Percentiles rank a stretch among this genome's conserved stretches.
phyloP scores from a whole-genome alignment of 2,113 vertebrate genomes.

The Furnarius figulus region DNA sequence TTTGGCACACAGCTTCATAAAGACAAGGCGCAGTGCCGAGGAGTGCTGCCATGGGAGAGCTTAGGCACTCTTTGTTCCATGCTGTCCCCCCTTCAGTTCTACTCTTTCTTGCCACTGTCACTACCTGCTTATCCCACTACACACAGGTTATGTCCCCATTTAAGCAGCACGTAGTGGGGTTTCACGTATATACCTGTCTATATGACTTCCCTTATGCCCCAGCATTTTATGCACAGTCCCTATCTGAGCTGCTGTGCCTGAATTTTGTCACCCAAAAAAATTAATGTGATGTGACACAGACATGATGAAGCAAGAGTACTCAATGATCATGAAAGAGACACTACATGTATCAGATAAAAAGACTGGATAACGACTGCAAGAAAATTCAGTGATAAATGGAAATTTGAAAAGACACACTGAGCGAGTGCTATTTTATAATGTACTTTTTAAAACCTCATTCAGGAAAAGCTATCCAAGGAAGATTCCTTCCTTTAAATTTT shows the following conservation, averaged over 20 bases:
- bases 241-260: neutral
- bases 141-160: neutral
- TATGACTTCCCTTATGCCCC: neutral
- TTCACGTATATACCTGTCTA: neutral
- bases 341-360: neutral
- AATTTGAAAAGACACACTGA: neutral
- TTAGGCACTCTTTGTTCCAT: neutral
- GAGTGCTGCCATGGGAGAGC: neutral
- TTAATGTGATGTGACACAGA: neutral
- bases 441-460: neutral
- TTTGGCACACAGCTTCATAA: neutral
- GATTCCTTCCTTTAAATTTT: neutral
- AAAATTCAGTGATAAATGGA: neutral
- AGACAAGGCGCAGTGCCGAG: neutral
- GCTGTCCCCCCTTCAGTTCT: neutral
- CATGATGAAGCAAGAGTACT: neutral
- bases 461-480: neutral
- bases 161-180: rapidly evolving
- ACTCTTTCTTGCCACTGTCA: neutral
- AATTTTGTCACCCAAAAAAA: neutral
- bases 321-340: neutral
- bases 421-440: neutral
- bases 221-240: neutral
- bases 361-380: neutral
- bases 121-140: neutral